These are phyloP conservation scores for Panorpa germanica DNA, from an alignment of 2,888 invertebrate genomes.

Conservation along the genomic window DNA sequence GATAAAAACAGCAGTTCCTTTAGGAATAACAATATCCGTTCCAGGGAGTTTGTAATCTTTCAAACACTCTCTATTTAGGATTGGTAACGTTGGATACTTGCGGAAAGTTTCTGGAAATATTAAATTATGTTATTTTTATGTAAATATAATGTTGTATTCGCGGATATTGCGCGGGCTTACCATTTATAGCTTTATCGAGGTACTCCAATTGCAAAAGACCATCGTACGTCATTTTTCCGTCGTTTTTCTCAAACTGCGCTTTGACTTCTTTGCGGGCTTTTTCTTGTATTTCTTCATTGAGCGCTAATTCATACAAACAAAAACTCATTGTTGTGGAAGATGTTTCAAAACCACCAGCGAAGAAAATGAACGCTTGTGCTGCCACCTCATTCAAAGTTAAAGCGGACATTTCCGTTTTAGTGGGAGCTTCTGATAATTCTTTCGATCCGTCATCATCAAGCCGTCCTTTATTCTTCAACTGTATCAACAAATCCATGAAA, in stretches of 20 bases:
- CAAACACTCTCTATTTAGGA: constrained; percentile 14
- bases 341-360: constrained; percentile 25
- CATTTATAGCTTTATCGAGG: constrained; percentile 19
- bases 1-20: constrained; percentile 17
- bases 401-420: background rate
- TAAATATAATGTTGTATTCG: too few species aligned
- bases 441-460: background rate
- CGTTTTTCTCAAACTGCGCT: constrained; percentile 14
- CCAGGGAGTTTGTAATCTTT: constrained; percentile 15
- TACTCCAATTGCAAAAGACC: constrained; percentile 20
- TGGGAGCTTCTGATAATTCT: too few species aligned
- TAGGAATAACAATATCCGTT: constrained; percentile 14
- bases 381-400: constrained; percentile 13
- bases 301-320: constrained; percentile 20
- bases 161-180: too few species aligned
- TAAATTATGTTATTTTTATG: too few species aligned
- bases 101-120: constrained; percentile 19
- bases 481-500: constrained; percentile 2
- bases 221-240: constrained; percentile 20
- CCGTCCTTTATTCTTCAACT: constrained; percentile 1
- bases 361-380: constrained; percentile 22
- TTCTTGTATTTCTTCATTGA: constrained; percentile 20
- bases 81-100: constrained; percentile 19
- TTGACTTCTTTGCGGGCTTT: constrained; percentile 18
- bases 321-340: constrained; percentile 21